Evolutionary conservation across 2,888 invertebrate genomes (phyloP).

Genomic region (Halocaridina rubra): DNA sequence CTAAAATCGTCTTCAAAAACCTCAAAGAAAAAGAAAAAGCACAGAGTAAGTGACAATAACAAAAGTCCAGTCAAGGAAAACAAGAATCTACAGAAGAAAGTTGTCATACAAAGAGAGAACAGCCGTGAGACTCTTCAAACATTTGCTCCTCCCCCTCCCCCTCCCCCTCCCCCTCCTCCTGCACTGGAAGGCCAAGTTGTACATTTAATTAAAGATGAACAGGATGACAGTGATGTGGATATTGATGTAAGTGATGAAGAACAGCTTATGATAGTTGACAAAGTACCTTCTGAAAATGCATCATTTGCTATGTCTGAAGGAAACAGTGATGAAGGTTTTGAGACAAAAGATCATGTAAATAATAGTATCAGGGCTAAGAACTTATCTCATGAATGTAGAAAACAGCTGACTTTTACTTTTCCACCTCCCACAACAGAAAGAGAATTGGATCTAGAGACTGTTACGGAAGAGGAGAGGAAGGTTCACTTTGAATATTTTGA

Average conservation of each 20-base stretch:
- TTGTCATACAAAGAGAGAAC: background rate
- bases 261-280: slow-evolving; percentile 41
- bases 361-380: background rate
- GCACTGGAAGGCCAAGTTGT: slow-evolving; percentile 43
- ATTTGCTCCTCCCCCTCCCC: background rate
- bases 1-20: slow-evolving; percentile 27
- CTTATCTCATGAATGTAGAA: slow-evolving; percentile 65
- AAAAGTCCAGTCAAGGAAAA: background rate
- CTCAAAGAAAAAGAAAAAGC: slow-evolving; percentile 29
- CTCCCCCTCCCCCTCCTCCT: background rate
- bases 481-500: slow-evolving; percentile 74
- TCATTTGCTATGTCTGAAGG: slow-evolving; percentile 26
- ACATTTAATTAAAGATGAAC: slow-evolving; percentile 47
- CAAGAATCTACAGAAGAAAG: background rate
- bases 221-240: slow-evolving; percentile 59
- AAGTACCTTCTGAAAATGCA: background rate
- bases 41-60: background rate
- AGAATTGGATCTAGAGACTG: slow-evolving; percentile 68
- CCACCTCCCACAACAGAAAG: slow-evolving; percentile 71
- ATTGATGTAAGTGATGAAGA: slow-evolving; percentile 59
- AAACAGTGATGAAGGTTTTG: background rate
- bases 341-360: background rate
- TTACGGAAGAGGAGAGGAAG: slow-evolving; percentile 73
- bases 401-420: slow-evolving; percentile 66
- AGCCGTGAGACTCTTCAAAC: background rate